These are phyloP conservation scores for Apocrypta bakeri DNA, from an alignment of 1,140 invertebrate species.

Conservation along the genomic window DNA sequence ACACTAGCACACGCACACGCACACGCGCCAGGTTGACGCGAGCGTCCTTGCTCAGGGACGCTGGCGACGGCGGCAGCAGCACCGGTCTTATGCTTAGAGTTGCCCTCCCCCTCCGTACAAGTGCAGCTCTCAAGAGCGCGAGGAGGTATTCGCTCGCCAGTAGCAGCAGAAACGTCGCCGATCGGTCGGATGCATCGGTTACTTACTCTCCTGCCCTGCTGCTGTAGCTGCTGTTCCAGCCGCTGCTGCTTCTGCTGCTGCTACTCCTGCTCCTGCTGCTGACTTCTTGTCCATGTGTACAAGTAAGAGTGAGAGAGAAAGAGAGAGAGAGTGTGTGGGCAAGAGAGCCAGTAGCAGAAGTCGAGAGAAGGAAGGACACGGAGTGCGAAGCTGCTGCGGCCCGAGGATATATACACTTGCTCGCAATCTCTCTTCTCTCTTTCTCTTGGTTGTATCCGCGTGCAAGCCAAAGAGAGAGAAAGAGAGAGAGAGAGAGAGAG, in stretches of 20 bases:
- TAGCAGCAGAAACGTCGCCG: constrained; percentile 32
- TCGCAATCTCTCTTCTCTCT: neutral
- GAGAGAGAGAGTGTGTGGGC: neutral
- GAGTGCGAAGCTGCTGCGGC: neutral
- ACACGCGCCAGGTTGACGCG: neutral
- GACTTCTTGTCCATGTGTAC: neutral
- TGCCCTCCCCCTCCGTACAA: neutral
- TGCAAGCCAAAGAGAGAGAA: neutral
- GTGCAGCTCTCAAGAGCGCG: neutral
- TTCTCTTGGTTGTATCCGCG: neutral
- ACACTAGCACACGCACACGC: constrained; percentile 1
- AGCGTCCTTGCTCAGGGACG: constrained; percentile 38
- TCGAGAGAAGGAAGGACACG: constrained; percentile 30
- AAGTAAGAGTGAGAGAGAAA: neutral
- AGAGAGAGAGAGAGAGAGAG: neutral
- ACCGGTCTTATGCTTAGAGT: too few relatives aligned
- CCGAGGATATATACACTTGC: neutral
- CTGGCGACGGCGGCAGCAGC: neutral
- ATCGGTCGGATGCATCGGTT: constrained; percentile 46
- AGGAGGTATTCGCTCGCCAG: constrained; percentile 24
- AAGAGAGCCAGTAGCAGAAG: neutral
- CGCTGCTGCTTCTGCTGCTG: too few relatives aligned
- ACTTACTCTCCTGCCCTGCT: neutral
- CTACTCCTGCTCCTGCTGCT: neutral
- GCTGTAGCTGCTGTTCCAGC: too few relatives aligned